phyloP scores from a whole-genome alignment of 2,888 invertebrate genomes.

The Empis livida region DNA sequence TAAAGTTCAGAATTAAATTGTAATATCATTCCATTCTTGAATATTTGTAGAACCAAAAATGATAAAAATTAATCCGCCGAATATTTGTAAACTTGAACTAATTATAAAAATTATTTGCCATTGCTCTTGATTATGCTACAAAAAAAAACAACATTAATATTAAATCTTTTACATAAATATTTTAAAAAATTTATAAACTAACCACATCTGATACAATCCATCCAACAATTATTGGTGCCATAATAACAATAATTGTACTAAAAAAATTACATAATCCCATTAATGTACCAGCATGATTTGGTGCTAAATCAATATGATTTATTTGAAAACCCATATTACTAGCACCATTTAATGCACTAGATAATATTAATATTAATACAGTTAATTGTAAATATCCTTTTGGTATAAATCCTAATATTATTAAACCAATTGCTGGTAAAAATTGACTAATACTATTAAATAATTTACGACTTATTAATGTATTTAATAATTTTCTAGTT shows the following conservation, averaged over 20 bases:
- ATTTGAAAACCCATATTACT: slow-evolving; percentile 46
- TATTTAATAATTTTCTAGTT: slow-evolving; percentile 28
- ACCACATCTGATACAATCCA: slow-evolving; percentile 44
- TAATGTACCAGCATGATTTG: slow-evolving; percentile 52
- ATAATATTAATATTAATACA: slow-evolving; percentile 40
- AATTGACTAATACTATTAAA: slow-evolving; percentile 30
- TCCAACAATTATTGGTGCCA: slow-evolving; percentile 48
- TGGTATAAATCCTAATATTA: slow-evolving; percentile 39
- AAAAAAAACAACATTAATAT: slow-evolving; percentile 1
- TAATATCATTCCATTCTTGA: slow-evolving; percentile 43
- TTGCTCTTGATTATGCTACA: slow-evolving; percentile 29
- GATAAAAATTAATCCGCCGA: slow-evolving; percentile 41
- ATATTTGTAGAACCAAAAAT: slow-evolving; percentile 40
- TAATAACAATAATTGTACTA: slow-evolving; percentile 46
- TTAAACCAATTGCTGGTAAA: slow-evolving; percentile 41
- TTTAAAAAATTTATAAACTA: slow-evolving; percentile 17
- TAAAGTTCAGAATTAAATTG: not conserved
- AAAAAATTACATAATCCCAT: slow-evolving; percentile 56
- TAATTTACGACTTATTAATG: slow-evolving; percentile 23
- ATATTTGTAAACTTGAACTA: slow-evolving; percentile 38
- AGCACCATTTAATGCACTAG: slow-evolving; percentile 46
- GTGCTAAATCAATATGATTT: slow-evolving; percentile 56
- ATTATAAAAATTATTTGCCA: slow-evolving; percentile 46
- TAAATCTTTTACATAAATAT: not conserved
- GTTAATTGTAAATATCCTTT: slow-evolving; percentile 29